Evolutionary conservation across 2,888 invertebrate species (phyloP), one percentile per base, ranked within the genome.

Genomic region (Palloptera scutellata): DNA sequence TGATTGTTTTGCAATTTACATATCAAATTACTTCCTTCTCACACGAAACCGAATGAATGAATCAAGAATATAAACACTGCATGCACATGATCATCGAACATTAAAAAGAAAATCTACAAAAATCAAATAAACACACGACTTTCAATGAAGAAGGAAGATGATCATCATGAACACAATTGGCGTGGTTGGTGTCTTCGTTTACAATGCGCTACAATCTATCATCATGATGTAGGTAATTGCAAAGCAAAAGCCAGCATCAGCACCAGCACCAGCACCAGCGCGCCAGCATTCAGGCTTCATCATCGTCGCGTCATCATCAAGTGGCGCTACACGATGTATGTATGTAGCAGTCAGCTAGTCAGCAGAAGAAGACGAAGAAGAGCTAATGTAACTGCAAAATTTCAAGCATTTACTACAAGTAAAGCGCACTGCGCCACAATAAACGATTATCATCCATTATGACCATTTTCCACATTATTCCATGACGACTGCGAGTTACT

Each of bases 391-490:
- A 17, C 30, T 52, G n/a, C 52, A 52, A 52, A 52, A n/a, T n/a
- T 48, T 3, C 41, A 15, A 30, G 17, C 9, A 51, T 15, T 45
- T 70, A 68, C 70, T 57, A 51, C 63, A 41, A 30, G 52, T 58
- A 48, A 30, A 30, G 30, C 30, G 30, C 30, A 30, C 30, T 58
- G 64, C 64, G 64, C 64, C 73, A 73, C 71, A 75, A 72, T 72
- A 76, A 81, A 75, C 83, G 81, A 81, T 81, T 81, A 81, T 83
- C 82, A 78, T 82, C 81, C 81, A 81, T 81, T 81, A 81, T 78
- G 78, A 76, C 75, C 74, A 74, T 76, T 77, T 78, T 75, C 73
- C 72, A 72, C 70, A 70, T 72, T 73, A 70, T 72, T 70, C 70
- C 74, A 70, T 30, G 30, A 41, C 51, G 40, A 48, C 20, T 57